Evolutionary conservation across 2,113 vertebrate species (phyloP), one percentile per base, ranked within the genome.

Genomic region (Ammodytes dubius): DNA sequence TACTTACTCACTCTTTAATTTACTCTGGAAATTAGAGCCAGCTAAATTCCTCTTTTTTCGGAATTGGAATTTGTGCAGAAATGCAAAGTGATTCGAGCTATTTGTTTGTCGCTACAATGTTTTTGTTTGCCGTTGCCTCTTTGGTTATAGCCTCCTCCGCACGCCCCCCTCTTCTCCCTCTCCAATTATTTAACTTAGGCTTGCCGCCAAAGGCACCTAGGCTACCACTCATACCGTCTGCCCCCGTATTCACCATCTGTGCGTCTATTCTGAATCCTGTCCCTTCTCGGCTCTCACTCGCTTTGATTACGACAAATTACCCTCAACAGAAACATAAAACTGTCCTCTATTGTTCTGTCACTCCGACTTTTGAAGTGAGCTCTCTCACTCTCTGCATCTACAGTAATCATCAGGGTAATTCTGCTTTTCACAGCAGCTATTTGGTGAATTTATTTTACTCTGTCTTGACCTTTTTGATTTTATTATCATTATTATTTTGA

Each of bases 131-230:
- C 70, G 71, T 54, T 60, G 72, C 73, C 58, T 85, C 65, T 74
- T 83, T 78, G 71, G 79, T 88, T 74, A 75, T 79, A 15, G 83
- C 69, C 76, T 75, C 67, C 75, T 81, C 74, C 17, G 6, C 45
- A 74, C 79, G 73, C 74, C 77, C 54, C 76, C 78, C 74, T 81
- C 73, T 71, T 84, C 83, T 92, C 87, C 72, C 85, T 60, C 78
- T 91, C 77, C 88, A 92, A 91, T 93, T 90, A 91, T 93, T 91
- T 87, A 87, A 90, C 88, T 89, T 69, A 45, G 90, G 88, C 89
- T 58, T 73, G n/a, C 75, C 45, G 87, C 91, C 90, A 88, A 86
- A 86, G 78, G 84, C 88, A 80, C 83, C 79, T 85, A 72, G 9
- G 79, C 79, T 84, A 81, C 89, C 80, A 77, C 85, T 91, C 87